Conservation (phyloP, 2,797 vertebrate species). For the Onychomys torridus region DNA sequence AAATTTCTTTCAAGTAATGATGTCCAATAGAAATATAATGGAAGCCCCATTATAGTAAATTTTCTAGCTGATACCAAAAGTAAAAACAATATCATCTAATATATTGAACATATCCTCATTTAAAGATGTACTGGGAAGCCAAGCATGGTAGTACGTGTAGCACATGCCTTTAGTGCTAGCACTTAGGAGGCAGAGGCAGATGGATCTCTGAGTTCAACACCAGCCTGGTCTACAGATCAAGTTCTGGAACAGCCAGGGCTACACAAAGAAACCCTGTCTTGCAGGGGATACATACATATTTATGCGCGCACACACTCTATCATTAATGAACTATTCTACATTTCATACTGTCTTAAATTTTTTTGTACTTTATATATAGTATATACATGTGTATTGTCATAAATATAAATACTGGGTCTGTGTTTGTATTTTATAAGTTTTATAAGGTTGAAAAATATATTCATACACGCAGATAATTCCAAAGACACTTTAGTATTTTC, state of each 20-base stretch:
- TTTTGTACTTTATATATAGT: neutral
- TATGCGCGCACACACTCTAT: neutral
- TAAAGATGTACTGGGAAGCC: conserved; percentile 3
- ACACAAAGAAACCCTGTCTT: neutral
- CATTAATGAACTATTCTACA: conserved; percentile 51
- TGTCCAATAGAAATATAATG: neutral
- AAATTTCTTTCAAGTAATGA: conserved; percentile 15
- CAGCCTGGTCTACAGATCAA: neutral
- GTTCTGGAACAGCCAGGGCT: neutral
- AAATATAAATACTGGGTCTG: conserved; percentile 33
- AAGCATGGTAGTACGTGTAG: neutral
- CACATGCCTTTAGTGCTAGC: neutral
- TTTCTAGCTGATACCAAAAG: conserved; percentile 10
- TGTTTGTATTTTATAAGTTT: conserved; percentile 56
- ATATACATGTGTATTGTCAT: neutral
- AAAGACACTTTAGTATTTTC: conserved; percentile 39
- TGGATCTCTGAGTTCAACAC: neutral
- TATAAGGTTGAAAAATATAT: neutral
- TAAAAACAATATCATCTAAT: conserved; percentile 13
- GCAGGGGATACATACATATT: too few species aligned
- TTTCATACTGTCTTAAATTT: conserved; percentile 41
- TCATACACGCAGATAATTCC: neutral
- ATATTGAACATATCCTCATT: conserved; percentile 45
- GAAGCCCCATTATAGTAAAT: neutral
- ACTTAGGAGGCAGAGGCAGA: neutral